Percentiles rank a stretch among this genome's conserved stretches.
Conservation (phyloP, 2,113 vertebrate genomes). For the Neodon shergylaensis region DNA sequence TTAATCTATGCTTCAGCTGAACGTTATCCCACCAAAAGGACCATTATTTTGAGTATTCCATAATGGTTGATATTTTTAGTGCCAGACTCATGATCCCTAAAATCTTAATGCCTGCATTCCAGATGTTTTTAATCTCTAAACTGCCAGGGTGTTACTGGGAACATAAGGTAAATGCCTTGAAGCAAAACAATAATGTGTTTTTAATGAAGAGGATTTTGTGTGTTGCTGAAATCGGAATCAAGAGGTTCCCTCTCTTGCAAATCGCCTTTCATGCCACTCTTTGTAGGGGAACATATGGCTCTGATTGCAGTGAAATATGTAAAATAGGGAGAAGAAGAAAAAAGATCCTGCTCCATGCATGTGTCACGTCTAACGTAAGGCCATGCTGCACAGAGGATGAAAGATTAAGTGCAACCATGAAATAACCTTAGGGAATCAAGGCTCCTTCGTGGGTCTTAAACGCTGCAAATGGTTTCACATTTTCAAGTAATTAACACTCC, state of each 20-base stretch:
- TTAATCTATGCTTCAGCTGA: constrained; percentile 55
- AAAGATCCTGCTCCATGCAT: background rate
- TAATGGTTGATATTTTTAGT: constrained; percentile 65
- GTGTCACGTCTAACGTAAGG: constrained; percentile 34
- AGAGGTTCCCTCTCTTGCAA: constrained; percentile 22
- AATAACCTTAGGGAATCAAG: constrained; percentile 37
- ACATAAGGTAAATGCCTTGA: constrained; percentile 69
- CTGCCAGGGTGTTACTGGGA: constrained; percentile 60
- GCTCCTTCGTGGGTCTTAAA: constrained; percentile 57
- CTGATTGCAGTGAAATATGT: constrained; percentile 44
- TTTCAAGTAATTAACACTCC: constrained; percentile 73
- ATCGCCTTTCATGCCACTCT: constrained; percentile 36
- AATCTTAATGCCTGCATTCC: constrained; percentile 70
- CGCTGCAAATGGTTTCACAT: constrained; percentile 62
- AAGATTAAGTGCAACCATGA: background rate
- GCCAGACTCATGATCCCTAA: constrained; percentile 72
- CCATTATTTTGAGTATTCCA: constrained; percentile 59
- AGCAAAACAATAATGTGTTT: constrained; percentile 63
- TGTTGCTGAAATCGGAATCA: constrained; percentile 63
- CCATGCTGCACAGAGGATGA: background rate
- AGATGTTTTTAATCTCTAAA: constrained; percentile 69
- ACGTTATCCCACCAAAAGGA: background rate
- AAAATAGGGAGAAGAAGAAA: background rate
- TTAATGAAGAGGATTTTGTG: constrained; percentile 69
- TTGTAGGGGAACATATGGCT: constrained; percentile 69